phyloP scores from a whole-genome alignment of 2,797 vertebrate genomes.

The Enteromius unitaeniatus region DNA sequence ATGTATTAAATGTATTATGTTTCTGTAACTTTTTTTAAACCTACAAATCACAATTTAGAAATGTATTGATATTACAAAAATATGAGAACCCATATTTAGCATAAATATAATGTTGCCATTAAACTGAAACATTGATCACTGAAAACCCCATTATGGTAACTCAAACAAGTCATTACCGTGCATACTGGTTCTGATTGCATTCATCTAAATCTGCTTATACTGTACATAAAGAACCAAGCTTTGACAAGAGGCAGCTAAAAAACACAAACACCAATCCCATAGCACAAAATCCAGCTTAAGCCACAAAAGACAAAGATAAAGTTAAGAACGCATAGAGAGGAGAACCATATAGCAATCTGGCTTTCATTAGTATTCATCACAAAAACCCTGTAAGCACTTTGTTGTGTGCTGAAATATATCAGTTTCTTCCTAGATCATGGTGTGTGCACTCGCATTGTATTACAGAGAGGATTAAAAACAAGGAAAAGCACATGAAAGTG shows the following conservation, averaged over 20 bases:
- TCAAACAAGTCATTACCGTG: neutral
- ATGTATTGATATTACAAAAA: neutral
- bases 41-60: neutral
- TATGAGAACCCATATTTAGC: neutral
- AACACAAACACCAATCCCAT: constrained; percentile 21
- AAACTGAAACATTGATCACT: neutral
- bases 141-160: neutral
- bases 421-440: neutral
- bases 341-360: neutral
- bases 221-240: constrained; percentile 1
- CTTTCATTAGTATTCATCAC: neutral
- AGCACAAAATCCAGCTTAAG: constrained; percentile 38
- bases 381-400: neutral
- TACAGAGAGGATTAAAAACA: constrained; percentile 55
- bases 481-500: constrained; percentile 47
- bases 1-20: neutral
- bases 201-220: neutral
- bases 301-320: constrained; percentile 35
- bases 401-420: neutral
- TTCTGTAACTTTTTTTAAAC: neutral
- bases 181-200: neutral
- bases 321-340: constrained; percentile 7
- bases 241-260: constrained; percentile 2
- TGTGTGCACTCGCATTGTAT: neutral
- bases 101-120: neutral